Conservation (phyloP, 1,140 invertebrate genomes). For the Dendrolimus kikuchii region DNA sequence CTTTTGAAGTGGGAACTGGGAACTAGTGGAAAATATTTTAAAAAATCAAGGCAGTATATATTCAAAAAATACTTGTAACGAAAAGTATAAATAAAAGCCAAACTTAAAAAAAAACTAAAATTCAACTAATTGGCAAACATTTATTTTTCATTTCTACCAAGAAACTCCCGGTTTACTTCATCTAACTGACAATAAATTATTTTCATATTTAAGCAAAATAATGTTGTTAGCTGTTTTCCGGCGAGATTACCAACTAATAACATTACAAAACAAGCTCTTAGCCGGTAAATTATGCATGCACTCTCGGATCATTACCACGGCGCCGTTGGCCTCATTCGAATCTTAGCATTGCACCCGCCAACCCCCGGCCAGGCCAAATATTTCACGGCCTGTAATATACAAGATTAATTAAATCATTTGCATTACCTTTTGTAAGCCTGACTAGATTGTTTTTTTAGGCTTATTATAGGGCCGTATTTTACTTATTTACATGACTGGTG, state of each 20-base stretch:
- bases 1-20: too few relatives aligned
- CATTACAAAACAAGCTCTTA: constrained; percentile 69
- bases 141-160: too few relatives aligned
- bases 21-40: too few relatives aligned
- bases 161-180: constrained; percentile 24
- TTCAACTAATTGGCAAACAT: too few relatives aligned
- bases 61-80: too few relatives aligned
- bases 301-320: constrained; percentile 67
- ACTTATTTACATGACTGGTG: too few relatives aligned
- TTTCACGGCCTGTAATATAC: constrained; percentile 18
- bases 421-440: too few relatives aligned
- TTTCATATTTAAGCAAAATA: constrained; percentile 67
- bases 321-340: constrained; percentile 40
- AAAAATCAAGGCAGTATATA: too few relatives aligned
- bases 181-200: constrained; percentile 58
- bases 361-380: constrained; percentile 16
- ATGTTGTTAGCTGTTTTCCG: constrained; percentile 62
- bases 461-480: too few relatives aligned
- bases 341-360: constrained; percentile 30
- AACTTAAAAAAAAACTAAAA: too few relatives aligned
- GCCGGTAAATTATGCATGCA: constrained; percentile 70
- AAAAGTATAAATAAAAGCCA: too few relatives aligned
- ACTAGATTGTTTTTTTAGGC: too few relatives aligned
- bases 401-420: neutral
- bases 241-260: constrained; percentile 70